Base-by-base conservation (phyloP, 2,888 invertebrate species). In the Drosophila pegasa region DNA sequence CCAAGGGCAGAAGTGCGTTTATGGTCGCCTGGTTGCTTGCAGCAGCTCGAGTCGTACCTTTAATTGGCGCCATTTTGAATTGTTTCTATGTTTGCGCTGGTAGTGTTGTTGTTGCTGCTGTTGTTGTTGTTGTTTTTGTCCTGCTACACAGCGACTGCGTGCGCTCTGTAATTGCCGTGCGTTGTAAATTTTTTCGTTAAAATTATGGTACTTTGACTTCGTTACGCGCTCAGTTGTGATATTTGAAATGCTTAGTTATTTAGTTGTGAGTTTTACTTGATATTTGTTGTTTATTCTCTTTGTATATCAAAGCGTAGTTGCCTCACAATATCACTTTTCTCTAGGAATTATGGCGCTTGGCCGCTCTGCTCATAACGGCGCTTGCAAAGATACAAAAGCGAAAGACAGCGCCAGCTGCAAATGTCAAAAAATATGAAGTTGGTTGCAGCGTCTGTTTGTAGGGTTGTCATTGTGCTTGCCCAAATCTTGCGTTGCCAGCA, bases 21-120 rank as follows among this genome's bases (percentile, higher is more conserved):
- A 80, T 63, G 14, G 50, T 12, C 20, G 43, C 35, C 29, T 63
- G 40, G 69, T 63, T 52, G 79, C 71, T 52, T 59, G 87, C 64
- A 29, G 65, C 58, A 22, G 86, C 82, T 76, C 91, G 90, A 75
- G 75, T 77, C 54, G 89, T 88, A 77, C 83, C 85, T 80, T 91
- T 92, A 69, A 88, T 84, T 66, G 92, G 91, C 84, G 92, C 91
- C 92, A 92, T 92, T 89, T 90, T 91, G 77, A 69, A 80, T 62
- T 78, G 40, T 22, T 7, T 47, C 52, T 33, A 37, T 57, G 57
- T 64, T 43, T 29, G 52, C 55, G 51, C 51, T 54, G 40, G 33
- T n/a, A 43, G 38, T 62, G 62, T 64, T 61, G 10, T 22, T 67
- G 54, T 55, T 56, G 57, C 45, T 50, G 55, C 27, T 51, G 43